Evolutionary conservation across 2,797 vertebrate species (phyloP).

Genomic region (Artibeus lituratus): DNA sequence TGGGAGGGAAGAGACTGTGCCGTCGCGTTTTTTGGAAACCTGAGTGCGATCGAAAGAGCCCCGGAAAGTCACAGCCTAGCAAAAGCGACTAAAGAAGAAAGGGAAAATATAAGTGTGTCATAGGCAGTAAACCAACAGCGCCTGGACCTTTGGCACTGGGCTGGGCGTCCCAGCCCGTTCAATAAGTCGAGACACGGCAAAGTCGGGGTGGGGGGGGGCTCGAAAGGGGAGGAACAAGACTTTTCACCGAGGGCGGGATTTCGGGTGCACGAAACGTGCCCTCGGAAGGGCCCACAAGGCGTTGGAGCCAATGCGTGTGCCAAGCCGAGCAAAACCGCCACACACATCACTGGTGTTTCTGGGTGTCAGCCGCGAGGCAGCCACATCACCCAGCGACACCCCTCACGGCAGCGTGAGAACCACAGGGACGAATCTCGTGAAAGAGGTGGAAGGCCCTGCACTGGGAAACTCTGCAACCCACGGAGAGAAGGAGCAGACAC

Average conservation of each 20-base stretch:
- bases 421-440: not conserved
- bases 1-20: rapidly evolving
- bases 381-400: not conserved
- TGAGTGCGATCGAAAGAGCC: not conserved
- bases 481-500: not conserved
- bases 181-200: too few relatives aligned
- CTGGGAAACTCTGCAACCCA: not conserved
- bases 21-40: rapidly evolving
- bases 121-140: not conserved
- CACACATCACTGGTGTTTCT: rapidly evolving
- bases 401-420: too few relatives aligned
- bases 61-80: not conserved
- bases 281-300: too few relatives aligned
- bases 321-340: rapidly evolving
- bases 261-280: not conserved
- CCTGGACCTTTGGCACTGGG: not conserved
- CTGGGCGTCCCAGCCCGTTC: not conserved
- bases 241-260: not conserved
- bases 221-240: not conserved
- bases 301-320: too few relatives aligned
- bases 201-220: not conserved
- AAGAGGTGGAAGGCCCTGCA: not conserved
- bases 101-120: not conserved
- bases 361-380: not conserved
- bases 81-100: not conserved